phyloP scores from a whole-genome alignment of 2,888 invertebrate genomes.

The Drosophila nigricruria region DNA sequence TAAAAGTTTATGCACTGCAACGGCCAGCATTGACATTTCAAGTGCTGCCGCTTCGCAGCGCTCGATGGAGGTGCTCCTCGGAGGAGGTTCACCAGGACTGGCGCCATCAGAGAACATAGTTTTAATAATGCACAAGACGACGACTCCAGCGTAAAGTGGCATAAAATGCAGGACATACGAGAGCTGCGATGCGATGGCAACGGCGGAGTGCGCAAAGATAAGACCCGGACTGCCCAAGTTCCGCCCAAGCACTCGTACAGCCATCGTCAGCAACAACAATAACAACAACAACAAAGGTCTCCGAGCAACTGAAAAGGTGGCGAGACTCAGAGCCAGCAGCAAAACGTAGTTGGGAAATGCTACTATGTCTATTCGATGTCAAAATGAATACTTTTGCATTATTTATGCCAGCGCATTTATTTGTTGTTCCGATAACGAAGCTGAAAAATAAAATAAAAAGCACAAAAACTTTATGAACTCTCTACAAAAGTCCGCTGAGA shows the following conservation, averaged over 20 bases:
- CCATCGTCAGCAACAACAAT: slow-evolving; percentile 19
- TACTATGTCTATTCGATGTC: slow-evolving; percentile 81
- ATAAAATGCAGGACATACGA: slow-evolving; percentile 82
- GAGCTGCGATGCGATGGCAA: slow-evolving; percentile 43
- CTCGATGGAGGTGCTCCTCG: slow-evolving; percentile 15
- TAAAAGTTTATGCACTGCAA: slow-evolving; percentile 80
- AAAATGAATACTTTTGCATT: slow-evolving; percentile 82
- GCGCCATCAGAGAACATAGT: slow-evolving; percentile 76
- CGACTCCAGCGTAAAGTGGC: slow-evolving; percentile 63
- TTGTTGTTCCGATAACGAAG: slow-evolving; percentile 73
- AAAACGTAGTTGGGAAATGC: slow-evolving; percentile 61
- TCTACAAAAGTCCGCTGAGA: slow-evolving; percentile 19
- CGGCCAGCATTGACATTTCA: slow-evolving; percentile 81
- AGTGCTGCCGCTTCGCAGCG: slow-evolving; percentile 51
- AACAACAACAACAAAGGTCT: slow-evolving; percentile 13
- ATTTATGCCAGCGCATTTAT: slow-evolving; percentile 77
- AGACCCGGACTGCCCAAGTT: slow-evolving; percentile 67
- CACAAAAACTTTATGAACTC: slow-evolving; percentile 30
- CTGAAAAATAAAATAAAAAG: slow-evolving; percentile 17
- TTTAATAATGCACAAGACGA: slow-evolving; percentile 82
- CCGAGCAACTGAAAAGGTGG: slow-evolving; percentile 28
- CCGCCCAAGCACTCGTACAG: slow-evolving; percentile 48
- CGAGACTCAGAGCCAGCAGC: slow-evolving; percentile 13
- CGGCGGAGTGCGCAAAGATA: slow-evolving; percentile 39
- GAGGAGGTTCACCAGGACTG: slow-evolving; percentile 47